Percentiles rank a stretch among this genome's conserved stretches.
phyloP scores from a whole-genome alignment of 2,888 invertebrate genomes.

The Minunthozetes semirufus region DNA sequence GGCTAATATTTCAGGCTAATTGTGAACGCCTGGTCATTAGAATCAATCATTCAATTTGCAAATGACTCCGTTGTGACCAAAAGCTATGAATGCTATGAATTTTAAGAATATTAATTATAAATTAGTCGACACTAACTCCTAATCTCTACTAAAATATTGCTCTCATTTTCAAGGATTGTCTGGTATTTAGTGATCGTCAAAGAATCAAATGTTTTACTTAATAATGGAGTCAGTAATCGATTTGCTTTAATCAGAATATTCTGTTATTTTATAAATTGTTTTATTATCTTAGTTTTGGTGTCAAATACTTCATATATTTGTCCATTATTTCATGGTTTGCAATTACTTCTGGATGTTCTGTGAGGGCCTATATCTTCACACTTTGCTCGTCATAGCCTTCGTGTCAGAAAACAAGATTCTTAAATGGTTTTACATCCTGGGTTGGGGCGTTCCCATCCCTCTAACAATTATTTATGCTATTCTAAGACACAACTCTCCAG shows the following conservation, averaged over 20 bases:
- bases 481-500: slow-evolving; percentile 20
- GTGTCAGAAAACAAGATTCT: slow-evolving; percentile 77
- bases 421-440: slow-evolving; percentile 70
- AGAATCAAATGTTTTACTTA: slow-evolving; percentile 40
- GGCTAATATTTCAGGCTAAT: too few species aligned
- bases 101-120: neutral
- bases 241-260: neutral
- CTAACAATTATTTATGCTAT: slow-evolving; percentile 36
- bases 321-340: slow-evolving; percentile 80
- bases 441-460: slow-evolving; percentile 58
- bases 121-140: neutral
- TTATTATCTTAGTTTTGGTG: slow-evolving; percentile 60
- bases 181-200: slow-evolving; percentile 46
- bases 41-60: too few species aligned
- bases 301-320: slow-evolving; percentile 67
- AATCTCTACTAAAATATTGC: neutral
- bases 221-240: slow-evolving; percentile 41
- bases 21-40: too few species aligned
- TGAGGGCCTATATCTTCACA: slow-evolving; percentile 88
- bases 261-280: too few species aligned
- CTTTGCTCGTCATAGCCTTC: slow-evolving; percentile 82
- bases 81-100: neutral
- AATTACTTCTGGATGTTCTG: slow-evolving; percentile 97
- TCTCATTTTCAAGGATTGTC: slow-evolving; percentile 45
- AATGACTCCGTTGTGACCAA: slow-evolving; percentile 1